Evolutionary conservation across 2,113 vertebrate genomes (phyloP).

Genomic region (Ptilonorhynchus violaceus): DNA sequence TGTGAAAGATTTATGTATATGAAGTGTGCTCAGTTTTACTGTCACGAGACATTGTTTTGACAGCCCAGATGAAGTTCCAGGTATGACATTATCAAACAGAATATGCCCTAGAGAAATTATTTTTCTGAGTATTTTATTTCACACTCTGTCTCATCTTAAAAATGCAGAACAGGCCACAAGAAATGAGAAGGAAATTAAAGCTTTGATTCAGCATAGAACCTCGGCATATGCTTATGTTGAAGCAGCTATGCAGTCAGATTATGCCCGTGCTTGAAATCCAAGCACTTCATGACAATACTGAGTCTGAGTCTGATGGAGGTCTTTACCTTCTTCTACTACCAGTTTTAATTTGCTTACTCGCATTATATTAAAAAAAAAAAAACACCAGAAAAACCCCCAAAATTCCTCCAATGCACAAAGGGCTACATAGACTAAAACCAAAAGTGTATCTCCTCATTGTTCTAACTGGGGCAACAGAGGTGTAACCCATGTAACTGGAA

Average conservation of each 20-base stretch:
- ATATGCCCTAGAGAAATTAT: conserved; percentile 62
- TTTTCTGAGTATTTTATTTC: conserved; percentile 58
- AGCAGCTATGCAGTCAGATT: neutral
- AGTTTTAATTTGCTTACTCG: neutral
- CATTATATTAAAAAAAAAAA: neutral
- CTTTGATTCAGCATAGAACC: neutral
- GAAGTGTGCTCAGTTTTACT: conserved; percentile 50
- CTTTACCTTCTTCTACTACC: neutral
- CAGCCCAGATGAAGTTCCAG: conserved; percentile 60
- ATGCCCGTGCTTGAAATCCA: neutral
- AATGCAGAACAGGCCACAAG: conserved; percentile 50
- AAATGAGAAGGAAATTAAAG: conserved; percentile 20
- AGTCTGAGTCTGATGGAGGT: neutral
- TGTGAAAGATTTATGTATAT: conserved; percentile 51
- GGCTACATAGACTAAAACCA: neutral
- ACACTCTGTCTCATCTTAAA: conserved; percentile 22
- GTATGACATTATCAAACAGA: conserved; percentile 66
- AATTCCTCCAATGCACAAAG: neutral
- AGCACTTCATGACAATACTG: neutral
- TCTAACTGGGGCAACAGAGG: neutral
- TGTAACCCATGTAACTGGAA: neutral
- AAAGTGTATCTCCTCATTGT: neutral
- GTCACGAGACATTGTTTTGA: conserved; percentile 56
- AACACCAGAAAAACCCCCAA: too few species aligned
- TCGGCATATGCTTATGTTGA: neutral